phyloP scores from a whole-genome alignment of 2,888 invertebrate genomes.

The Agrochola lychnidis region DNA sequence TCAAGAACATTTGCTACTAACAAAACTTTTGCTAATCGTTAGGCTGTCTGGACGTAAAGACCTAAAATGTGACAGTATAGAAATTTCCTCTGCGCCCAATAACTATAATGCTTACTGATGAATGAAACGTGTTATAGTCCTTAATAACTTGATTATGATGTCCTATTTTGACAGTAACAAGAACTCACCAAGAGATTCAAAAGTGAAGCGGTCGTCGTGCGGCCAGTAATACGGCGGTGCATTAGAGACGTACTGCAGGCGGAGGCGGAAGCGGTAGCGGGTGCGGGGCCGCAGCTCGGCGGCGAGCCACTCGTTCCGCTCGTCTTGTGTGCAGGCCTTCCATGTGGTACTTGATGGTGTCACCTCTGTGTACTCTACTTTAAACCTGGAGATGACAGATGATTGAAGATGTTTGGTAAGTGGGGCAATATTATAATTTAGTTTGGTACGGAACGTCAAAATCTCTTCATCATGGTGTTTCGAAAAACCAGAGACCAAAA shows the following conservation, averaged over 20 bases:
- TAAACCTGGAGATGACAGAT: conserved; percentile 70
- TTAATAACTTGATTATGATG: not conserved
- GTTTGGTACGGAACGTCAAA: not conserved
- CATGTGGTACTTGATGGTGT: conserved; percentile 80
- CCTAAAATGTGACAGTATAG: too few relatives aligned
- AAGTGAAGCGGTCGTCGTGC: conserved; percentile 92
- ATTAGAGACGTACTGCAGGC: conserved; percentile 91
- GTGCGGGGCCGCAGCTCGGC: conserved; percentile 93
- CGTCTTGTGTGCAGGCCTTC: conserved; percentile 72
- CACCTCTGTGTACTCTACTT: conserved; percentile 88
- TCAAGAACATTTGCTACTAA: too few relatives aligned
- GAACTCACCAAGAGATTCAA: conserved; percentile 93
- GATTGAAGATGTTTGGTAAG: conserved; percentile 1
- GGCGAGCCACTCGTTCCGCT: conserved; percentile 79
- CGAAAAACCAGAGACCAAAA: not conserved
- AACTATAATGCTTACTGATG: too few relatives aligned
- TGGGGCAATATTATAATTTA: not conserved
- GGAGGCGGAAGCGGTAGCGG: conserved; percentile 94
- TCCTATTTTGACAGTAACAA: not conserved
- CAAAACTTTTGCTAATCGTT: too few relatives aligned
- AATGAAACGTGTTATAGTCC: not conserved
- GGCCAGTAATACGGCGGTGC: conserved; percentile 93
- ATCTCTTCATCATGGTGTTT: not conserved
- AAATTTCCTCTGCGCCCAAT: too few relatives aligned
- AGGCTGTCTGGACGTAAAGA: too few relatives aligned